Evolutionary conservation across 2,113 vertebrate species (phyloP).

Genomic region (Scomber colias): DNA sequence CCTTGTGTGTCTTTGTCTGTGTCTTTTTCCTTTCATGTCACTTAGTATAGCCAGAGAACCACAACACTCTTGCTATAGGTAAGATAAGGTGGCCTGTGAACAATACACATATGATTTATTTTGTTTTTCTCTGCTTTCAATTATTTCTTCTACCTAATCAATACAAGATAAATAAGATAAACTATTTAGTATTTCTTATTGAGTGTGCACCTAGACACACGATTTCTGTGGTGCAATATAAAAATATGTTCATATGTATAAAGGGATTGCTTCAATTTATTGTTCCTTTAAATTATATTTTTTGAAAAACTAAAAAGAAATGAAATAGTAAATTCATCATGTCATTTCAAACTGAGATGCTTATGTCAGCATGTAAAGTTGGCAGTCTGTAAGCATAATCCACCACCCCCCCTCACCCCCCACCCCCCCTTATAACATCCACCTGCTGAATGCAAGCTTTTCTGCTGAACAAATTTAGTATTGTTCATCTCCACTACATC

Average conservation of each 20-base stretch:
- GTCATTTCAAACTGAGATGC: too few relatives aligned
- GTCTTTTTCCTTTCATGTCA: constrained; percentile 30
- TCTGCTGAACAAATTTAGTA: neutral
- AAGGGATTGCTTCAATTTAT: neutral
- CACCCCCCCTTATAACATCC: neutral
- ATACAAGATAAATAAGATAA: neutral
- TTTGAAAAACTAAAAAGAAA: too few relatives aligned
- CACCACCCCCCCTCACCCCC: too few relatives aligned
- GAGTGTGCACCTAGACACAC: neutral
- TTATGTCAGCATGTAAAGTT: constrained; percentile 8
- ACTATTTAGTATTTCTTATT: constrained; percentile 7
- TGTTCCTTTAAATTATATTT: too few relatives aligned
- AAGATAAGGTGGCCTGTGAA: neutral
- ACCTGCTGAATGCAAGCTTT: constrained; percentile 25
- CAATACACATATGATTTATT: neutral
- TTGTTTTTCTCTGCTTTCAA: too few relatives aligned
- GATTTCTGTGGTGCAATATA: neutral
- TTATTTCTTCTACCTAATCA: neutral
- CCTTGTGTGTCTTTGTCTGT: constrained; percentile 56
- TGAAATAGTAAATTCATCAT: too few relatives aligned
- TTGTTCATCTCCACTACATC: constrained; percentile 14
- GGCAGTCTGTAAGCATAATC: constrained; percentile 4
- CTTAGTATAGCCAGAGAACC: constrained; percentile 2
- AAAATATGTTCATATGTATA: neutral
- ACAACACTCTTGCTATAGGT: neutral